phyloP scores from a whole-genome alignment of 2,113 vertebrate species.

The Calypte anna region DNA sequence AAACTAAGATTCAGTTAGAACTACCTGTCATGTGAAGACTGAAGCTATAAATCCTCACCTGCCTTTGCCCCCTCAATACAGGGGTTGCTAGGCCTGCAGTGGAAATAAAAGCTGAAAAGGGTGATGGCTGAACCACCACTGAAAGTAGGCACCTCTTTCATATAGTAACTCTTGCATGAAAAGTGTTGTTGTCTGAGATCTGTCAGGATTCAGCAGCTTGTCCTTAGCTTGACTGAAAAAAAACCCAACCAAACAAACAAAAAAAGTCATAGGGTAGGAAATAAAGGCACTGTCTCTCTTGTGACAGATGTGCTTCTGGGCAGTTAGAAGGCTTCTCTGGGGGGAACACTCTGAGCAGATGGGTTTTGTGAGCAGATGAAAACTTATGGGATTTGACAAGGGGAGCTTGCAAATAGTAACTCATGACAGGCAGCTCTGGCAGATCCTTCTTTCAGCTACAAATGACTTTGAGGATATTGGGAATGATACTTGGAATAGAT shows the following conservation, averaged over 20 bases:
- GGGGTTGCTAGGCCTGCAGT: accelerated
- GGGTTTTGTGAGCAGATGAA: background rate
- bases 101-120: background rate
- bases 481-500: background rate
- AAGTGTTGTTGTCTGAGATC: background rate
- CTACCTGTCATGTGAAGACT: background rate
- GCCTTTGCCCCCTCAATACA: background rate
- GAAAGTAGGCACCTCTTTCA: background rate
- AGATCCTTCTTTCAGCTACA: background rate
- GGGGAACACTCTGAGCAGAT: background rate
- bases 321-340: background rate
- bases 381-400: background rate
- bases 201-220: background rate
- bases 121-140: background rate
- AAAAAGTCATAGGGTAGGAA: background rate
- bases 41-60: background rate
- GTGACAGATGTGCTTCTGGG: background rate
- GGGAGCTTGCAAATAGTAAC: background rate
- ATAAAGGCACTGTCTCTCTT: accelerated
- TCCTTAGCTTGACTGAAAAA: background rate
- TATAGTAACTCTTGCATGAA: background rate
- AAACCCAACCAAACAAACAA: too few relatives aligned
- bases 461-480: background rate
- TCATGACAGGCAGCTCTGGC: background rate
- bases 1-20: background rate